These are phyloP conservation scores for Drosophila setifemur DNA, from an alignment of 1,140 invertebrate species.

Conservation along the genomic window DNA sequence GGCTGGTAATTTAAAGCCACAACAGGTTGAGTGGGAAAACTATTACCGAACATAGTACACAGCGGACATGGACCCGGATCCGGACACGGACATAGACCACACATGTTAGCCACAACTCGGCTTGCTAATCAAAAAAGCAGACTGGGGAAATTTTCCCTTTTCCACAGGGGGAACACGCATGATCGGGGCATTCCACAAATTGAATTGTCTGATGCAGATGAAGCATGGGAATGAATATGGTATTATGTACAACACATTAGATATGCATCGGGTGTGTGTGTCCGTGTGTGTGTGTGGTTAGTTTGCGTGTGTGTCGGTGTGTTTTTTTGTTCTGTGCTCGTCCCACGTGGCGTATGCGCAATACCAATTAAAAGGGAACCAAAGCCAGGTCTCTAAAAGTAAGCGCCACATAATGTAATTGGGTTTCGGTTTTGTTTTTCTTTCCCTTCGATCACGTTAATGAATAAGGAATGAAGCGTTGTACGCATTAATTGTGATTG, in stretches of 20 bases:
- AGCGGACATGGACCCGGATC: too few relatives aligned
- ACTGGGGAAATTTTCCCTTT: constrained; percentile 2
- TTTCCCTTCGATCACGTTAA: constrained; percentile 48
- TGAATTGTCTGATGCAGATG: constrained; percentile 60
- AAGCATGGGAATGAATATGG: constrained; percentile 52
- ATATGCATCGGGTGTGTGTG: constrained; percentile 5
- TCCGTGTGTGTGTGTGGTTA: constrained; percentile 10
- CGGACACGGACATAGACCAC: too few relatives aligned
- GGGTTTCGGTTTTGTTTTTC: constrained; percentile 8
- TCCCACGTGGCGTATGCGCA: constrained; percentile 57
- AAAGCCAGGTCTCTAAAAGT: constrained; percentile 47
- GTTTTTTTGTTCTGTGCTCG: neutral
- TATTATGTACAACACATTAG: constrained; percentile 29
- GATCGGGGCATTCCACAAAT: constrained; percentile 36
- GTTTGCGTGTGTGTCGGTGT: constrained; percentile 2
- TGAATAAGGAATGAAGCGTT: constrained; percentile 45
- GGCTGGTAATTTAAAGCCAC: neutral
- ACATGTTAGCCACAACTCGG: constrained; percentile 15
- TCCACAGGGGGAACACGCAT: constrained; percentile 39
- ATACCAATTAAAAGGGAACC: constrained; percentile 48
- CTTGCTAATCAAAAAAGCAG: constrained; percentile 12
- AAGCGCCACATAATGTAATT: constrained; percentile 58
- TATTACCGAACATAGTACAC: too few relatives aligned
- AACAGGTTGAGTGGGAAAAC: constrained; percentile 18
- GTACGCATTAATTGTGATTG: constrained; percentile 46